These are phyloP conservation scores for Mantis religiosa DNA, from an alignment of 2,888 invertebrate species.

Conservation along the genomic window DNA sequence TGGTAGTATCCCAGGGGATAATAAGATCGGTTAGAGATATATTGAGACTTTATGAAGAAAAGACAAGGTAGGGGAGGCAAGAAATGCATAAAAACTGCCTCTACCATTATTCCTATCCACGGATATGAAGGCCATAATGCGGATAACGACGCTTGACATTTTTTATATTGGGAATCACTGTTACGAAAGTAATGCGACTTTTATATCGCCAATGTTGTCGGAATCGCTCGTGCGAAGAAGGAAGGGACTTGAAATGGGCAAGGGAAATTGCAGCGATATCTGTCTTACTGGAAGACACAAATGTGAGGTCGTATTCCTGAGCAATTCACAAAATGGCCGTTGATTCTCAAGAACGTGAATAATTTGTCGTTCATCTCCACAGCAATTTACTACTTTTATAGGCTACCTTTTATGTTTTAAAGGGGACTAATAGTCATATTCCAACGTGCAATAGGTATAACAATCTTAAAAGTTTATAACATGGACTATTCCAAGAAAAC, in stretches of 20 bases:
- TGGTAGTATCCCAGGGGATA: background rate
- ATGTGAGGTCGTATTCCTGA: background rate
- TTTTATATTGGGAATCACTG: constrained; percentile 3
- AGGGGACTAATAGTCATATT: no score
- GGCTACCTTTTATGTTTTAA: no score
- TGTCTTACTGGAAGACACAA: background rate
- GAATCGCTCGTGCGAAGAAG: background rate
- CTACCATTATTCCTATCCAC: background rate
- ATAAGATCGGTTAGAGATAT: background rate
- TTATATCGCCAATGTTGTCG: background rate
- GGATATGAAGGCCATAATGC: background rate
- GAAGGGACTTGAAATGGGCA: background rate
- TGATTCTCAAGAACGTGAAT: no score
- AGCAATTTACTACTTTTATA: no score
- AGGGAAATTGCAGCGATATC: background rate
- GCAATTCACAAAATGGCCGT: background rate
- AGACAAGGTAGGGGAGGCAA: background rate
- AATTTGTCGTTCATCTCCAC: no score
- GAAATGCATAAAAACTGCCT: background rate
- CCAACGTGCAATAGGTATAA: no score
- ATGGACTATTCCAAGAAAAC: no score
- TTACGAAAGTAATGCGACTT: background rate
- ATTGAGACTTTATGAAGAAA: background rate
- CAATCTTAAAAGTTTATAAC: no score
- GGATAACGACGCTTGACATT: background rate